Evolutionary conservation across 1,140 invertebrate species (phyloP), one percentile per base, ranked within the genome.

Genomic region (Hypothenemus hampei): DNA sequence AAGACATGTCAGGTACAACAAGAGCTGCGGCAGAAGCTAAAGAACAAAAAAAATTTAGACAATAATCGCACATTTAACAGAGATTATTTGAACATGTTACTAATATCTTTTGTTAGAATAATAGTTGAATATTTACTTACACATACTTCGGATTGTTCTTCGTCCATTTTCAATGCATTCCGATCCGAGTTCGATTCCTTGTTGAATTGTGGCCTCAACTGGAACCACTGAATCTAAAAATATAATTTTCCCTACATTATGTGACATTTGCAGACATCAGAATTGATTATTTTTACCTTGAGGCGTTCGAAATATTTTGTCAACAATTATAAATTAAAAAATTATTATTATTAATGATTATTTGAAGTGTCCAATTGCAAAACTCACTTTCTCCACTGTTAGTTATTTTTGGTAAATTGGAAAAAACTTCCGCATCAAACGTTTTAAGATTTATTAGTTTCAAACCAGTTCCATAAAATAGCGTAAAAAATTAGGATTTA

Each of bases 1-100:
- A 97, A 0, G 93, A 97, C 41, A 86, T 92, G 66, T 89, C 89
- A 18, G 91, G 93, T 24, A 94, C 86, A 21, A 79, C 73, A 24
- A 82, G 73, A 43, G 78, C 76, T 66, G 78, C 74, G 10, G 73
- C 66, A 57, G 71, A 61, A 49, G 72, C 75, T 76, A 60, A 1
- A 55, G 62, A 39, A 60, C 48, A 61, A 37, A 57, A 44, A 41
- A 41, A 20, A 45, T 39, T 18, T 39, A 39, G 36, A 39, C 10
- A 39, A 10, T 3, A 13, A 4, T n/a, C 8, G 56, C 16, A n/a
- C n/a, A n/a, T n/a, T n/a, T n/a, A n/a, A n/a, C n/a, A 31, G 13
- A 31, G 26, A 31, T 31, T 13, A 31, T 31, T 31, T 31, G 10
- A 31, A 11, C 13, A 13, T 31, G 13, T 13, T 31, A 31, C 13